Percentiles rank a stretch among this genome's conserved stretches.
These are phyloP conservation scores for Agrilus planipennis DNA, from an alignment of 1,140 invertebrate species.

Conservation along the genomic window DNA sequence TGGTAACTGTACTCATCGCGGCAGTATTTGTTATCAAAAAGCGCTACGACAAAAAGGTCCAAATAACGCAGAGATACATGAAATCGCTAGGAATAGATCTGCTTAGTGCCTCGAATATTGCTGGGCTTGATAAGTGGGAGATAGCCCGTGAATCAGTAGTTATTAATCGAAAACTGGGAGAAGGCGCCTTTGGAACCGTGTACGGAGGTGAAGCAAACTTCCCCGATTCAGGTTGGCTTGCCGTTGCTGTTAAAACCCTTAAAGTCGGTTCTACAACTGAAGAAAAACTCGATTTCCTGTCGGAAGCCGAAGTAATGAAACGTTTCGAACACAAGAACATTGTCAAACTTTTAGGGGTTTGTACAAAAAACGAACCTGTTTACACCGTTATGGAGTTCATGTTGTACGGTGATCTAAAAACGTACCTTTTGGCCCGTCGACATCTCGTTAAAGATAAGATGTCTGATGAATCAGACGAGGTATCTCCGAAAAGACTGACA, in stretches of 20 bases:
- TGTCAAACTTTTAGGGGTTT: conserved; percentile 74
- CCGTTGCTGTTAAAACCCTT: conserved; percentile 84
- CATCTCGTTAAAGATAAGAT: conserved; percentile 62
- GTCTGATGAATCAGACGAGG: conserved; percentile 59
- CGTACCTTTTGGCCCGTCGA: conserved; percentile 69
- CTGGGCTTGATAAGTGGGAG: conserved; percentile 72
- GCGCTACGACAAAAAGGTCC: conserved; percentile 61
- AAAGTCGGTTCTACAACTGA: conserved; percentile 71
- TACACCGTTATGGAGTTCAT: conserved; percentile 91
- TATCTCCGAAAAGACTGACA: conserved; percentile 66
- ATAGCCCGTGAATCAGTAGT: conserved; percentile 70
- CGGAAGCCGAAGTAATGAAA: conserved; percentile 88
- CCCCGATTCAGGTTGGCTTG: conserved; percentile 59
- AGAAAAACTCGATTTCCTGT: conserved; percentile 86
- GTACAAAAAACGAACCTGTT: conserved; percentile 71
- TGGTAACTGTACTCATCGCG: conserved; percentile 47
- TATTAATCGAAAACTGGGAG: conserved; percentile 79
- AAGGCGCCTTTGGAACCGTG: conserved; percentile 82
- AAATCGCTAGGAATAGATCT: conserved; percentile 57
- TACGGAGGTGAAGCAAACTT: conserved; percentile 74
- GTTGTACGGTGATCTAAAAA: conserved; percentile 86
- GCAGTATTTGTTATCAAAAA: conserved; percentile 46
- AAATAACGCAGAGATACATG: conserved; percentile 57
- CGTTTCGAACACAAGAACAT: conserved; percentile 85
- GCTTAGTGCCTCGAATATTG: conserved; percentile 35